Evolutionary conservation across 2,113 vertebrate genomes (phyloP).

Genomic region (Octodon degus): DNA sequence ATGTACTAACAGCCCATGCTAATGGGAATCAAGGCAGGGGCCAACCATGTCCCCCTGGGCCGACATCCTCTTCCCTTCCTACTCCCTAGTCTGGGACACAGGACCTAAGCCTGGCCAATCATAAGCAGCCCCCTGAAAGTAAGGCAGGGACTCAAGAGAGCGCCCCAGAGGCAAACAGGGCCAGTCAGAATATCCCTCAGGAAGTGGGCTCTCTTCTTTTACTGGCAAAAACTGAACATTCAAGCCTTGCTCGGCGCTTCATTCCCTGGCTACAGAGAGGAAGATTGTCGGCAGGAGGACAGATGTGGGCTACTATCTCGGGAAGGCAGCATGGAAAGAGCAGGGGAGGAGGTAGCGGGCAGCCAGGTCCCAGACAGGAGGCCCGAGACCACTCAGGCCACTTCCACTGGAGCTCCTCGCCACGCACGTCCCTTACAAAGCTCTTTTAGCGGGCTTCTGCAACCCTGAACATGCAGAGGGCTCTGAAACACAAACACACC

Average conservation of each 20-base stretch:
- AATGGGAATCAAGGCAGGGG: neutral
- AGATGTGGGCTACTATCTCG: neutral
- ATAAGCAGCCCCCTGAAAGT: neutral
- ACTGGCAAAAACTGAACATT: neutral
- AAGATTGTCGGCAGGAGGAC: neutral
- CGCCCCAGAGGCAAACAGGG: neutral
- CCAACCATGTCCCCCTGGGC: neutral
- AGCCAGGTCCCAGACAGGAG: neutral
- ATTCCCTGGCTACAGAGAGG: neutral
- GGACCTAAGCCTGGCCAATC: neutral
- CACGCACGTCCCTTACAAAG: neutral
- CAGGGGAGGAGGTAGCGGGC: neutral
- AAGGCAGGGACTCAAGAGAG: neutral
- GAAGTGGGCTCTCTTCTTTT: neutral
- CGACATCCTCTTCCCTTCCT: neutral
- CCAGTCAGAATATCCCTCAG: neutral
- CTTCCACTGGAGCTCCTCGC: neutral
- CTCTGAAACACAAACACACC: slow-evolving; percentile 6
- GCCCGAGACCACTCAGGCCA: neutral
- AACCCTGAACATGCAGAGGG: neutral
- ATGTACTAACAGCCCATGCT: neutral
- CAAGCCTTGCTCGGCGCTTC: neutral
- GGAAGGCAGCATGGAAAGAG: neutral
- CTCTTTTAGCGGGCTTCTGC: slow-evolving; percentile 18
- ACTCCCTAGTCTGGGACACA: neutral